Conservation (phyloP, 2,888 invertebrate species). For the Nysson spinosus region DNA sequence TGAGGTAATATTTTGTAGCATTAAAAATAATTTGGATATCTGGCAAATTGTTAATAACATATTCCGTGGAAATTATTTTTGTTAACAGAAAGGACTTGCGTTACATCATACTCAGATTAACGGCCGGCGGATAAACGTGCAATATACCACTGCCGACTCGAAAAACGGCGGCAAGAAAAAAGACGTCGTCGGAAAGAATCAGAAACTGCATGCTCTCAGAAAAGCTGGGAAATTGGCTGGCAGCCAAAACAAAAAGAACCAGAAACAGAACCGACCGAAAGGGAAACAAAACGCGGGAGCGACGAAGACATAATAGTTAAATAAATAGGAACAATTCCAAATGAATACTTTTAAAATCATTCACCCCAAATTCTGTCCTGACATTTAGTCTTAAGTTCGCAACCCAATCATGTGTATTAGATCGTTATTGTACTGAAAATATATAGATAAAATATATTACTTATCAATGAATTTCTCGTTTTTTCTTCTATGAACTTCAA, state of each 20-base stretch:
- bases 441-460: constrained; percentile 32
- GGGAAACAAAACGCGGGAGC: constrained; percentile 15
- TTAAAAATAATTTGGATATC: neutral
- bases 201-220: constrained; percentile 76
- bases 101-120: constrained; percentile 75
- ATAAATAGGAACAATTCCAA: constrained; percentile 13
- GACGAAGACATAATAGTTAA: constrained; percentile 27
- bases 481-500: neutral
- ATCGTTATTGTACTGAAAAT: neutral
- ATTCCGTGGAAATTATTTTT: constrained; percentile 6
- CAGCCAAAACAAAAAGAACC: constrained; percentile 65
- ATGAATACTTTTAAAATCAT: constrained; percentile 15
- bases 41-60: neutral
- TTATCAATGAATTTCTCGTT: no score
- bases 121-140: constrained; percentile 76
- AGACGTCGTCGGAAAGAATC: constrained; percentile 75
- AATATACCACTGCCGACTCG: constrained; percentile 75
- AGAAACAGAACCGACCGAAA: constrained; percentile 10
- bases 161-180: constrained; percentile 65
- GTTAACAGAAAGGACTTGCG: constrained; percentile 77
- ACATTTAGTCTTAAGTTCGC: constrained; percentile 37
- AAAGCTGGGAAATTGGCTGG: constrained; percentile 75
- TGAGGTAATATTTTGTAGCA: constrained; percentile 69
- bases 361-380: neutral
- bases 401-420: constrained; percentile 26